Conservation (phyloP, 35 echinoderm and acorn worm genomes). For the Heliocidaris erythrogramma region DNA sequence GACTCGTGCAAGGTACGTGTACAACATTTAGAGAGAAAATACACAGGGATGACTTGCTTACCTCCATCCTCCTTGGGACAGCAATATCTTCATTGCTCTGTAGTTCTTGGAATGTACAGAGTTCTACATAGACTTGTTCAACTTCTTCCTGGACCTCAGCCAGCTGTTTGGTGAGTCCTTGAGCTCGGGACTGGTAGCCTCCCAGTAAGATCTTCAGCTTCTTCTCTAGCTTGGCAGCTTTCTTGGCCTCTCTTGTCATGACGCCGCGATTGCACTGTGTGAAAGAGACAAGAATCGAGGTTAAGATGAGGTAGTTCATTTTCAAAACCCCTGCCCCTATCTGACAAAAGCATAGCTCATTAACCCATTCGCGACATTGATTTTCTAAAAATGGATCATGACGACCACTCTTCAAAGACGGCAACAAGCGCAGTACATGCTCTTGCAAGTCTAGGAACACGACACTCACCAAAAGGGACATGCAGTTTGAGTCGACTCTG, state of each 20-base stretch:
- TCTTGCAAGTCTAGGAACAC: too few relatives aligned
- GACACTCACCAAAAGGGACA: too few relatives aligned
- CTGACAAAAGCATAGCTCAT: too few relatives aligned
- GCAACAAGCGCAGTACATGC: too few relatives aligned
- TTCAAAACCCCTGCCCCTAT: too few relatives aligned
- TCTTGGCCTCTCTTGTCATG: constrained; percentile 91
- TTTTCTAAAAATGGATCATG: too few relatives aligned
- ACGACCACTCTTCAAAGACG: too few relatives aligned
- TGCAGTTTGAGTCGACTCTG: too few relatives aligned
- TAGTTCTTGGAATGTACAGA: constrained; percentile 83
- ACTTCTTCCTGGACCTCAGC: constrained; percentile 65
- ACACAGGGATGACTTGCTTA: constrained; percentile 7
- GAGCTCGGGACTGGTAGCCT: constrained; percentile 87
- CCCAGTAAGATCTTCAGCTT: constrained; percentile 88
- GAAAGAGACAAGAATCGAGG: neutral
- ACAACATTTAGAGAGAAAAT: neutral
- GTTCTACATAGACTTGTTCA: constrained; percentile 78
- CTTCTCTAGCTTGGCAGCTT: constrained; percentile 91
- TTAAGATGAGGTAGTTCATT: too few relatives aligned
- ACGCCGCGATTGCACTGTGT: constrained; percentile 68
- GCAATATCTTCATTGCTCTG: constrained; percentile 82
- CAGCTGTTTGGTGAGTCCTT: constrained; percentile 86
- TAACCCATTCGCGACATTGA: too few relatives aligned
- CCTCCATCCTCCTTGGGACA: constrained; percentile 87
- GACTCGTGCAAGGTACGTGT: too few relatives aligned